phyloP scores from a whole-genome alignment of 2,797 vertebrate species.

The Pagetopsis macropterus region DNA sequence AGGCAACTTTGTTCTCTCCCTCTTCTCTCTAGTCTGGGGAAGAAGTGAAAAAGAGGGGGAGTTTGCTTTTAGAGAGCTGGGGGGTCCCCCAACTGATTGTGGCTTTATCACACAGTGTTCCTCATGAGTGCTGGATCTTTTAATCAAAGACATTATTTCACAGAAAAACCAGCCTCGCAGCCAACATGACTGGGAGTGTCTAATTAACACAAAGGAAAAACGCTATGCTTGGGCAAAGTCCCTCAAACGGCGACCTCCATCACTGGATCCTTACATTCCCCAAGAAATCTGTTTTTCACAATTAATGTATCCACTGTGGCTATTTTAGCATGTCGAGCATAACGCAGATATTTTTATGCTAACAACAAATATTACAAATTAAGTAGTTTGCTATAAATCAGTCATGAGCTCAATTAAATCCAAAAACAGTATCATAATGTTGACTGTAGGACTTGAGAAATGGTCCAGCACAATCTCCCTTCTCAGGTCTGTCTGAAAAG shows the following conservation, averaged over 20 bases:
- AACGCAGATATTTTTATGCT: conserved; percentile 23
- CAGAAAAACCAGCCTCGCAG: conserved; percentile 78
- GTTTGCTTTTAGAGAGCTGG: conserved; percentile 55
- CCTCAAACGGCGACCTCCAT: conserved; percentile 63
- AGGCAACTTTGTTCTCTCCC: conserved; percentile 63
- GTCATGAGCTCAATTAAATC: conserved; percentile 27
- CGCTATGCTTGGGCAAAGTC: conserved; percentile 55
- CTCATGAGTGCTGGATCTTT: conserved; percentile 74
- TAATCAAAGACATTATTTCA: conserved; percentile 83
- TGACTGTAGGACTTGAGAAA: conserved; percentile 18
- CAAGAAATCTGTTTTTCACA: conserved; percentile 37
- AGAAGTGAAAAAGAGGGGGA: conserved; percentile 53
- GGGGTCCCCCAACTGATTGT: conserved; percentile 65
- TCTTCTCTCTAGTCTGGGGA: conserved; percentile 68
- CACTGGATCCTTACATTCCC: conserved; percentile 55
- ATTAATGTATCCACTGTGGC: conserved; percentile 37
- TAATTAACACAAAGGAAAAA: conserved; percentile 85
- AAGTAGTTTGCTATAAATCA: conserved; percentile 21
- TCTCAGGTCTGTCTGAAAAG: conserved; percentile 53
- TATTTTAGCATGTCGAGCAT: conserved; percentile 28
- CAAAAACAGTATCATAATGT: background rate
- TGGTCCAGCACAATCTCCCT: conserved; percentile 19
- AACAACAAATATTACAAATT: conserved; percentile 21
- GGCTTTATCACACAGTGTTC: conserved; percentile 75
- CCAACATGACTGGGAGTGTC: conserved; percentile 74